These are phyloP conservation scores for Rostratula benghalensis DNA, from an alignment of 2,113 vertebrate species.

Conservation along the genomic window DNA sequence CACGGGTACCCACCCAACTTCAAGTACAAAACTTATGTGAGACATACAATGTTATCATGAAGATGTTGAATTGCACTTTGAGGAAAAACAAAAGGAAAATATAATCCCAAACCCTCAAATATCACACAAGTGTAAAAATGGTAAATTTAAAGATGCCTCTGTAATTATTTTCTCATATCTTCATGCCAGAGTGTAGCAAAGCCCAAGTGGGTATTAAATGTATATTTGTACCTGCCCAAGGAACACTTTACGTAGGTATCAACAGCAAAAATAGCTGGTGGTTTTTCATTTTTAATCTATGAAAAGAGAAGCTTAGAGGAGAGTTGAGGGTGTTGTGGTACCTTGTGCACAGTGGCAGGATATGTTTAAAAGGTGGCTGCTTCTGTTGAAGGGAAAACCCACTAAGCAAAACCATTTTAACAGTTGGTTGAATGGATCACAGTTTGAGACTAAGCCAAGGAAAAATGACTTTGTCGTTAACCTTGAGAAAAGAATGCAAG, in stretches of 20 bases:
- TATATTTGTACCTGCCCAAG: not conserved
- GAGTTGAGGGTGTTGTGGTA: not conserved
- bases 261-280: not conserved
- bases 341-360: not conserved
- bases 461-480: not conserved
- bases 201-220: not conserved
- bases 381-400: not conserved
- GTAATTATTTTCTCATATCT: not conserved
- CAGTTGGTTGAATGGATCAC: not conserved
- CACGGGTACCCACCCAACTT: not conserved
- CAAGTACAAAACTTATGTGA: not conserved
- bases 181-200: not conserved
- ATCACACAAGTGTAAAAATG: not conserved
- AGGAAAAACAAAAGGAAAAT: not conserved
- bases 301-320: not conserved
- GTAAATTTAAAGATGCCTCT: not conserved
- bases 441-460: not conserved
- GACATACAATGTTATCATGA: not conserved
- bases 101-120: not conserved
- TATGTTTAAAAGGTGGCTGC: not conserved
- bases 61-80: not conserved
- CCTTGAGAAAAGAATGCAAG: slow-evolving; percentile 21
- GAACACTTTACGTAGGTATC: not conserved
- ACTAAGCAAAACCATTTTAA: not conserved
- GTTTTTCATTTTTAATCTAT: not conserved